Conservation (phyloP, 2,888 invertebrate genomes). For the Leptinotarsa juncta region DNA sequence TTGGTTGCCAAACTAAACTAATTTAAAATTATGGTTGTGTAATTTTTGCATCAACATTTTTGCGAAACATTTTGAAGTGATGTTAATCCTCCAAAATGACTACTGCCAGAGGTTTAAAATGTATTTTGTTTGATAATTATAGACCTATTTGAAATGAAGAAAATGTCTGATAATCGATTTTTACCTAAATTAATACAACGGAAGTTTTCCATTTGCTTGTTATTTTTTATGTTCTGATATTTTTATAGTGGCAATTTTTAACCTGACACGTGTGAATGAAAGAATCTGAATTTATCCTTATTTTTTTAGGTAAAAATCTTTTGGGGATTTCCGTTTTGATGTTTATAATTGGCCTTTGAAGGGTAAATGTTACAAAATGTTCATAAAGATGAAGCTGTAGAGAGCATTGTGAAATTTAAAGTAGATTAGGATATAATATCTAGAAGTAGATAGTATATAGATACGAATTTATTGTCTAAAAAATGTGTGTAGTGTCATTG, state of each 20-base stretch:
- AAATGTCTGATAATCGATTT: background rate
- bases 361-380: constrained; percentile 41
- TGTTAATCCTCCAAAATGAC: no score
- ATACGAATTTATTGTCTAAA: constrained; percentile 64
- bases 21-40: no score
- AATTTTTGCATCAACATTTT: no score
- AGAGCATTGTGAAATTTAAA: constrained; percentile 61
- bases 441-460: constrained; percentile 64
- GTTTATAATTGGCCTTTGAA: constrained; percentile 51
- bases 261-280: constrained; percentile 11
- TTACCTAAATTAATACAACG: background rate
- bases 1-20: no score
- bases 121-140: no score
- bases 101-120: no score
- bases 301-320: constrained; percentile 18
- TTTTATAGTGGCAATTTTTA: background rate
- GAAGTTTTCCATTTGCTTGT: background rate
- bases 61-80: no score
- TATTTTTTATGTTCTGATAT: background rate
- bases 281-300: constrained; percentile 7
- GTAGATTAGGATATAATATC: constrained; percentile 62
- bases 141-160: no score
- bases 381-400: constrained; percentile 48
- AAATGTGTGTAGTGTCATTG: constrained; percentile 65
- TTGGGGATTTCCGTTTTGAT: constrained; percentile 33